Conservation (phyloP, 1,140 invertebrate genomes). For the Hylaeus anthracinus region DNA sequence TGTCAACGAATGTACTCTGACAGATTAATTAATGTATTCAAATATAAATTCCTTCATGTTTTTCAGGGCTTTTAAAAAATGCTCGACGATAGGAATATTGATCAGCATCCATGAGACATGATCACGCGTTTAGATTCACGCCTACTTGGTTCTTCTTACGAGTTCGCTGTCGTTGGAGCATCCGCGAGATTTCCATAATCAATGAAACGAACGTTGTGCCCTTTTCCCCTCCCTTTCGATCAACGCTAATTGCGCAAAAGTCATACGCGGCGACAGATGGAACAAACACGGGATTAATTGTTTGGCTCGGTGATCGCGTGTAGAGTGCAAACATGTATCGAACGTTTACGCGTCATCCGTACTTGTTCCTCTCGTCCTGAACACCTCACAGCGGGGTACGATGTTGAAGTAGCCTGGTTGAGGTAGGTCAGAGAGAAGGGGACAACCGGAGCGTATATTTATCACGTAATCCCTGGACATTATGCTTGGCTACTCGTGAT, state of each 20-base stretch:
- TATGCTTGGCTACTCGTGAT: conserved; percentile 36
- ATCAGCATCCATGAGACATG: too few species aligned
- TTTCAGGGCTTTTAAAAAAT: too few species aligned
- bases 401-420: background rate
- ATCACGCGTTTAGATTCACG: too few species aligned
- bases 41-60: too few species aligned
- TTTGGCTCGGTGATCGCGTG: background rate
- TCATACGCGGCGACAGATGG: background rate
- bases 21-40: background rate
- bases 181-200: too few species aligned
- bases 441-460: conserved; percentile 13
- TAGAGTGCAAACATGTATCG: background rate
- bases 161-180: too few species aligned
- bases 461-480: conserved; percentile 36
- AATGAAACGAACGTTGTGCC: too few species aligned
- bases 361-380: background rate
- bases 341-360: background rate
- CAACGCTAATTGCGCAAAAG: too few species aligned
- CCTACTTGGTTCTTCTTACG: too few species aligned
- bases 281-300: background rate
- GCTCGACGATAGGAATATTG: too few species aligned
- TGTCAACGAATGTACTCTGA: too few species aligned
- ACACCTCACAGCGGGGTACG: background rate
- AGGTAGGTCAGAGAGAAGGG: background rate
- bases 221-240: too few species aligned